Evolutionary conservation across 2,797 vertebrate genomes (phyloP).

Genomic region (Onychomys torridus): DNA sequence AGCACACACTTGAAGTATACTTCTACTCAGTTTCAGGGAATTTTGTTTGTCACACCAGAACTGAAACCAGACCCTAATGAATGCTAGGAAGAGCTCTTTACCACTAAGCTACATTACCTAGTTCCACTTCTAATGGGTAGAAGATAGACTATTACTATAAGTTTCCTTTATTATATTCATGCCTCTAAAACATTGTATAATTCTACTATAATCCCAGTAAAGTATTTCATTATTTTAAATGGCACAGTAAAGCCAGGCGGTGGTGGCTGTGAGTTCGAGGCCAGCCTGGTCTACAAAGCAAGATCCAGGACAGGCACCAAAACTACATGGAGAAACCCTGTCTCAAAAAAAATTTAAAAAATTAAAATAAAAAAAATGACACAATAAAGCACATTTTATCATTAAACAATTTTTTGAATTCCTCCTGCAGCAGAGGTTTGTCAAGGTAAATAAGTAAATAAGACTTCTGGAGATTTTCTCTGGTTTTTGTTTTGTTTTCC

Average conservation of each 20-base stretch:
- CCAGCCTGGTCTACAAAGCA: no score
- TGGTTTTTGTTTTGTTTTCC: background rate
- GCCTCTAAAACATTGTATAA: conserved; percentile 32
- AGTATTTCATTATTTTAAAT: conserved; percentile 14
- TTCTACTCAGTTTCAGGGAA: background rate
- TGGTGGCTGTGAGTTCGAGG: no score
- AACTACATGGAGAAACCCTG: no score
- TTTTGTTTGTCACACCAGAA: background rate
- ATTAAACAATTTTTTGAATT: conserved; percentile 46
- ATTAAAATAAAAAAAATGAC: background rate
- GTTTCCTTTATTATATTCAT: conserved; percentile 35
- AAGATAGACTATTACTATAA: background rate
- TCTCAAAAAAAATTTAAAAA: no score
- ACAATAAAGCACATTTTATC: background rate
- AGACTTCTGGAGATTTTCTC: background rate
- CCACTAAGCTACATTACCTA: background rate
- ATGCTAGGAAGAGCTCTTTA: background rate
- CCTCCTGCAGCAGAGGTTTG: conserved; percentile 2
- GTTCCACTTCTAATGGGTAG: conserved; percentile 27
- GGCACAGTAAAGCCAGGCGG: background rate
- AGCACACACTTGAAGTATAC: background rate
- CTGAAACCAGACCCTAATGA: background rate
- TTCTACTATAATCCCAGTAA: conserved; percentile 14
- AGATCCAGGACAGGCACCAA: no score
- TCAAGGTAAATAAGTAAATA: conserved; percentile 12